Percentiles rank a stretch among this genome's conserved stretches.
Evolutionary conservation across 2,888 invertebrate species (phyloP).

Genomic region (Tholera decimalis): DNA sequence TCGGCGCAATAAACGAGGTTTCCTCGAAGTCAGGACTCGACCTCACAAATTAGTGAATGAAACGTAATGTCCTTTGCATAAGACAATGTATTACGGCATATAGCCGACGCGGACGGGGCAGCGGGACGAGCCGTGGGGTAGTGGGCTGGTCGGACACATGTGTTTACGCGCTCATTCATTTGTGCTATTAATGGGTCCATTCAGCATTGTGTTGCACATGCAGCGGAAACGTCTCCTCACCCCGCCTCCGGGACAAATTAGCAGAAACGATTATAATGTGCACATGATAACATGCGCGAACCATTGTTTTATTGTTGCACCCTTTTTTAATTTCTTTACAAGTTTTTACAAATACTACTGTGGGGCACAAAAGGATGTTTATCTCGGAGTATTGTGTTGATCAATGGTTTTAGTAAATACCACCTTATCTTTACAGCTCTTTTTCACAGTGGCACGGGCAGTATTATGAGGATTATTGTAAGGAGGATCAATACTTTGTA

Average conservation of each 20-base stretch:
- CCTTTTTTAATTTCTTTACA: slow-evolving; percentile 29
- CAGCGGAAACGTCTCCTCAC: slow-evolving; percentile 83
- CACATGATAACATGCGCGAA: slow-evolving; percentile 57
- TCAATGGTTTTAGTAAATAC: slow-evolving; percentile 24
- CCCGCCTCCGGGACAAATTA: slow-evolving; percentile 82
- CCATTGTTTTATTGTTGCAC: slow-evolving; percentile 56
- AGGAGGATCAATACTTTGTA: not conserved
- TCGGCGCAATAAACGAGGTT: slow-evolving; percentile 78
- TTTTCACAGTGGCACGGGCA: slow-evolving; percentile 4
- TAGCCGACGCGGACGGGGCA: too few relatives aligned
- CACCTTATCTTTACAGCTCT: slow-evolving; percentile 27
- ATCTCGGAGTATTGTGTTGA: slow-evolving; percentile 25
- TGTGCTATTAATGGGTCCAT: slow-evolving; percentile 89
- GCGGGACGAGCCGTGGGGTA: slow-evolving; percentile 75
- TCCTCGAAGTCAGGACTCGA: slow-evolving; percentile 81
- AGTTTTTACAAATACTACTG: slow-evolving; percentile 30
- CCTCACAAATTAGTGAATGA: slow-evolving; percentile 81
- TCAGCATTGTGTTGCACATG: slow-evolving; percentile 90
- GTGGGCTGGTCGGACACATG: slow-evolving; percentile 79
- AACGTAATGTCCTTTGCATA: slow-evolving; percentile 86
- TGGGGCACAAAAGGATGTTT: slow-evolving; percentile 33
- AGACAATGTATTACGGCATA: slow-evolving; percentile 85
- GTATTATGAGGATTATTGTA: not conserved
- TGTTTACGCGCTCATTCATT: slow-evolving; percentile 89
- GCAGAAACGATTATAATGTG: slow-evolving; percentile 79